Conservation (phyloP, 2,113 vertebrate species). For the Centropristis striata region DNA sequence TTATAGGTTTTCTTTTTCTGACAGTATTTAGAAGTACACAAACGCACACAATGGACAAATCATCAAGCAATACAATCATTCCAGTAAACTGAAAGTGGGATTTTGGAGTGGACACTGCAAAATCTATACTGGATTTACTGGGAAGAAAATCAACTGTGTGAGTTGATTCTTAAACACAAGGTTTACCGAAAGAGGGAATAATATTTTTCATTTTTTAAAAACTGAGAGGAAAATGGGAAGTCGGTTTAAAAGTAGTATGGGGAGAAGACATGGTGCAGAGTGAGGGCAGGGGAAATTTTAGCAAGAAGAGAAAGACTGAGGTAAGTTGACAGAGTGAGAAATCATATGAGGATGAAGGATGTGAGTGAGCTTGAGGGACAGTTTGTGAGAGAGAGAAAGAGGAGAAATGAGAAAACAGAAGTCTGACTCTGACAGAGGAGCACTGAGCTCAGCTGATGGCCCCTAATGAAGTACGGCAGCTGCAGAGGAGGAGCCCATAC, state of each 20-base stretch:
- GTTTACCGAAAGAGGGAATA: not conserved
- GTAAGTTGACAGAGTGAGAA: conserved; percentile 65
- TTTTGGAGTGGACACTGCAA: not conserved
- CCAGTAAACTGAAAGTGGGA: not conserved
- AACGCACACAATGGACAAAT: not conserved
- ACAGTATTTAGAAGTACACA: not conserved
- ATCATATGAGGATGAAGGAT: conserved; percentile 51
- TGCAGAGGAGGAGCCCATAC: conserved; percentile 75
- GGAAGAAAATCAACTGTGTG: not conserved
- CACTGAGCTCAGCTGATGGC: conserved; percentile 74
- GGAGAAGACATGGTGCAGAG: conserved; percentile 28
- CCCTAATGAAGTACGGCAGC: conserved; percentile 79
- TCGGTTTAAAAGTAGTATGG: not conserved
- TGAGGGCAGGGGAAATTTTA: conserved; percentile 12
- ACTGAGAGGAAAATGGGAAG: not conserved
- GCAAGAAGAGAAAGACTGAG: conserved; percentile 34
- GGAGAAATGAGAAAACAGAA: conserved; percentile 51
- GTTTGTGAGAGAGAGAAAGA: conserved; percentile 21
- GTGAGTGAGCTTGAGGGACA: conserved; percentile 63
- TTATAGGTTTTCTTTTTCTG: not conserved
- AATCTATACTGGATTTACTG: not conserved
- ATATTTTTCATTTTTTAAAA: not conserved
- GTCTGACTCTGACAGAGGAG: conserved; percentile 73
- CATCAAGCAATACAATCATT: not conserved
- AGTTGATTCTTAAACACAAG: not conserved